Percentiles rank a stretch among this genome's conserved stretches.
Conservation (phyloP, 2,888 invertebrate species). For the Thymelicus acteon region DNA sequence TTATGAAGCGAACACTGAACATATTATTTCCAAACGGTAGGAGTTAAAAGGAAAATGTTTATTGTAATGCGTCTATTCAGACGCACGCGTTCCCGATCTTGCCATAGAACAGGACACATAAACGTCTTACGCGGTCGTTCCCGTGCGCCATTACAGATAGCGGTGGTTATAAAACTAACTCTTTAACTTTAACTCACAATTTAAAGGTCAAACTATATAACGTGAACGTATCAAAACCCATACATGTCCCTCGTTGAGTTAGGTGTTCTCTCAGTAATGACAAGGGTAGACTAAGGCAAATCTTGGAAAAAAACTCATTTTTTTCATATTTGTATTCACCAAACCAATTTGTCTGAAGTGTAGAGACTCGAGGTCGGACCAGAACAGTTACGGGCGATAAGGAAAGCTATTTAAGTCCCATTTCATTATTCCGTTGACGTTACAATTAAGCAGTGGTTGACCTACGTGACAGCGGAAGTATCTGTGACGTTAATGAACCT, state of each 20-base stretch:
- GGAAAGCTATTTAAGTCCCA: background rate
- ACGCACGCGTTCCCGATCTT: background rate
- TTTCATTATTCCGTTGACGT: constrained; percentile 2
- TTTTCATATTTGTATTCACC: no score
- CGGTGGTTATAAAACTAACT: no score
- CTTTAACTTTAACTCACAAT: no score
- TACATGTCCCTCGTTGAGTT: no score
- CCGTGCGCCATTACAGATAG: background rate
- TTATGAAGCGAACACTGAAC: constrained; percentile 15
- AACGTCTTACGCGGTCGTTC: background rate
- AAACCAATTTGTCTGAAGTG: no score
- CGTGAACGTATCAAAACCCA: no score
- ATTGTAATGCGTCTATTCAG: constrained; percentile 16
- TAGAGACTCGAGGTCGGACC: no score
- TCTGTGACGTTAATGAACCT: constrained; percentile 10
- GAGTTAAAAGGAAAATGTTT: constrained; percentile 13
- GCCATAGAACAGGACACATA: background rate
- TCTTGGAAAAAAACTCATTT: no score
- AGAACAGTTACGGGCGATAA: no score
- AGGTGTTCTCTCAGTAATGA: no score
- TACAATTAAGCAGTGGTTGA: constrained; percentile 5
- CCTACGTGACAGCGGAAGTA: constrained; percentile 19
- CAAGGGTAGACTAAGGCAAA: no score
- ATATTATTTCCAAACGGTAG: constrained; percentile 19
- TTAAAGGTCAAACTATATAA: no score